Percentiles rank a stretch among this genome's conserved stretches.
Evolutionary conservation across 2,797 vertebrate species (phyloP).

Genomic region (Cyprinodon diabolis): DNA sequence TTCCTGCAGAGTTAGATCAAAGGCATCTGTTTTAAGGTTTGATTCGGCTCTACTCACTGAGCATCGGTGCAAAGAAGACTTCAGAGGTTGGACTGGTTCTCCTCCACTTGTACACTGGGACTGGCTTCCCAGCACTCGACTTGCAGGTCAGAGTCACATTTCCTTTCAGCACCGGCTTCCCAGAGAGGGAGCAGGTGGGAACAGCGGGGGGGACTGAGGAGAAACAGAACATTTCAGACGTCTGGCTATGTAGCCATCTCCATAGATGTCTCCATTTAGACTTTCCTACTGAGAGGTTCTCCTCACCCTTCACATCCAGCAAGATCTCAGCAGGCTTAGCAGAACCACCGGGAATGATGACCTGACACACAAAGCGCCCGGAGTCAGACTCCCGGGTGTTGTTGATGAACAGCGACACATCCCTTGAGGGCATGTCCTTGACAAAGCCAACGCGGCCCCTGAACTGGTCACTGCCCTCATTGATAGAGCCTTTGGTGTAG

Average conservation of each 20-base stretch:
- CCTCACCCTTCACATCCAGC: constrained; percentile 77
- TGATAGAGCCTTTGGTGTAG: constrained; percentile 60
- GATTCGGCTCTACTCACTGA: constrained; percentile 72
- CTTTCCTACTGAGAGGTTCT: background rate
- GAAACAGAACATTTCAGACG: background rate
- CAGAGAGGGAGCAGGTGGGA: constrained; percentile 78
- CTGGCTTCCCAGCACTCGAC: constrained; percentile 83
- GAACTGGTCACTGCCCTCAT: constrained; percentile 46
- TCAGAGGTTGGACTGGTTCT: constrained; percentile 72
- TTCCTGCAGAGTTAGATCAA: background rate
- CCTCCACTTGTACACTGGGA: constrained; percentile 83
- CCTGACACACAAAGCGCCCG: constrained; percentile 83
- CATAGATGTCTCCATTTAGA: background rate
- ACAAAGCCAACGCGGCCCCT: constrained; percentile 77
- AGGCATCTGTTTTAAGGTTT: background rate
- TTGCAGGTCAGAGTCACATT: constrained; percentile 86
- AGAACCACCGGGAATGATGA: constrained; percentile 42
- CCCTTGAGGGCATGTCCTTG: constrained; percentile 54
- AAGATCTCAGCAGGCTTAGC: constrained; percentile 33
- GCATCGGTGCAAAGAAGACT: constrained; percentile 76
- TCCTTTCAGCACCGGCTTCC: constrained; percentile 76
- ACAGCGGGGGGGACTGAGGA: constrained; percentile 83
- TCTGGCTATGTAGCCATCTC: background rate
- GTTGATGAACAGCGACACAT: constrained; percentile 87
- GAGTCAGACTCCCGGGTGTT: constrained; percentile 84